Evolutionary conservation across 2,113 vertebrate genomes (phyloP).

Genomic region (Varanus komodoensis): DNA sequence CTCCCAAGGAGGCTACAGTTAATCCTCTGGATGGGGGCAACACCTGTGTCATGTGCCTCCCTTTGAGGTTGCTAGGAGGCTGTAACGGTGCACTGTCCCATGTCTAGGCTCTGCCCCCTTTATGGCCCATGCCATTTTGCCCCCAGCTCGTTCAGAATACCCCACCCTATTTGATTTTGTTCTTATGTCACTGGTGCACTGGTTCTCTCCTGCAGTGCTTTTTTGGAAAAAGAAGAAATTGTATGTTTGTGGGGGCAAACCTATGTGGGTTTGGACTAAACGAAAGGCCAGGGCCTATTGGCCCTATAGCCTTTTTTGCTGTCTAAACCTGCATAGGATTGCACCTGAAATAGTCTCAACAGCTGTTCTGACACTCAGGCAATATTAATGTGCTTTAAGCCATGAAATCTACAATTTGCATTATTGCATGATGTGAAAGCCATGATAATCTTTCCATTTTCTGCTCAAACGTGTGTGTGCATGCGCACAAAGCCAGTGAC

Average conservation of each 20-base stretch:
- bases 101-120: not conserved
- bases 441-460: no score
- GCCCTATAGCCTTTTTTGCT: no score
- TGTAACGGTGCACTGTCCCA: not conserved
- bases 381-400: no score
- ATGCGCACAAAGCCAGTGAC: no score
- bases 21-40: not conserved
- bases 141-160: no score
- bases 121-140: not conserved
- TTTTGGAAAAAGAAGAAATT: not conserved
- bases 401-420: no score
- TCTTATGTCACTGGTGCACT: not conserved
- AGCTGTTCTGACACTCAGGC: not conserved
- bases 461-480: no score
- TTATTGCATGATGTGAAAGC: no score
- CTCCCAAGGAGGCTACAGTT: not conserved
- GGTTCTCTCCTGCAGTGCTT: no score
- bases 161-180: not conserved
- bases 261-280: no score
- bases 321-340: no score
- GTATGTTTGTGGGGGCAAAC: not conserved
- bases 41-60: not conserved
- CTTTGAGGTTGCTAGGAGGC: not conserved
- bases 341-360: not conserved
- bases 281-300: no score